phyloP scores from a whole-genome alignment of 2,113 vertebrate species.

The Gasterosteus nipponicus region DNA sequence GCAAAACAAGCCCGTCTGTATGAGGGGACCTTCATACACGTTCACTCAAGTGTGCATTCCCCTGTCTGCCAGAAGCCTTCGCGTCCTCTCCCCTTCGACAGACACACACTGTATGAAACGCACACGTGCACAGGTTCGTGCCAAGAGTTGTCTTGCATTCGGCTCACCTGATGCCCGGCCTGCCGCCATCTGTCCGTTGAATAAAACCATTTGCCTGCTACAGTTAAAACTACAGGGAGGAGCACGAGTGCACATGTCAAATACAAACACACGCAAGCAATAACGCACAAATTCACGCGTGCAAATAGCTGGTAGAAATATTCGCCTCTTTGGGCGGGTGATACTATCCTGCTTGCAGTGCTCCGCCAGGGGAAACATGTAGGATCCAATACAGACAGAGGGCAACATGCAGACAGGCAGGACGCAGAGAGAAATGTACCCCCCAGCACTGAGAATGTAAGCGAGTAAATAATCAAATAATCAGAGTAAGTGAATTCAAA shows the following conservation, averaged over 20 bases:
- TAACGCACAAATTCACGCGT: conserved; percentile 6
- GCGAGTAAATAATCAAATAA: not conserved
- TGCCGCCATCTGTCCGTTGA: conserved; percentile 69
- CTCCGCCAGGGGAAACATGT: conserved; percentile 6
- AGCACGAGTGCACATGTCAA: conserved; percentile 38
- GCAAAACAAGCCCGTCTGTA: not conserved
- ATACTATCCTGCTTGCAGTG: conserved; percentile 15
- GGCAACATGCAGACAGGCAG: not conserved
- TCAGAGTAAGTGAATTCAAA: not conserved
- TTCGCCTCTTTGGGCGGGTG: conserved; percentile 11
- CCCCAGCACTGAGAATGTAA: not conserved
- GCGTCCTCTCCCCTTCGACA: not conserved
- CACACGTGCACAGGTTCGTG: conserved; percentile 16
- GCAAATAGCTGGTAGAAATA: conserved; percentile 28
- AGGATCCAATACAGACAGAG: not conserved
- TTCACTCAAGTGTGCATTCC: not conserved
- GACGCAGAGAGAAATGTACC: conserved; percentile 3
- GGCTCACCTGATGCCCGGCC: conserved; percentile 65
- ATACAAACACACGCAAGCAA: conserved; percentile 33
- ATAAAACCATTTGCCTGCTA: conserved; percentile 36
- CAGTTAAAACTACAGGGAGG: conserved; percentile 9
- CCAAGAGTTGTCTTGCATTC: conserved; percentile 42
- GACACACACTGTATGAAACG: not conserved
- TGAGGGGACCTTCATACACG: conserved; percentile 1
- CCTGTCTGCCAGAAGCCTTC: not conserved